Evolutionary conservation across 64 coral and sea anemone species (phyloP), one percentile per base, ranked within the genome.

Genomic region (Hydrozoanthus tunicans): DNA sequence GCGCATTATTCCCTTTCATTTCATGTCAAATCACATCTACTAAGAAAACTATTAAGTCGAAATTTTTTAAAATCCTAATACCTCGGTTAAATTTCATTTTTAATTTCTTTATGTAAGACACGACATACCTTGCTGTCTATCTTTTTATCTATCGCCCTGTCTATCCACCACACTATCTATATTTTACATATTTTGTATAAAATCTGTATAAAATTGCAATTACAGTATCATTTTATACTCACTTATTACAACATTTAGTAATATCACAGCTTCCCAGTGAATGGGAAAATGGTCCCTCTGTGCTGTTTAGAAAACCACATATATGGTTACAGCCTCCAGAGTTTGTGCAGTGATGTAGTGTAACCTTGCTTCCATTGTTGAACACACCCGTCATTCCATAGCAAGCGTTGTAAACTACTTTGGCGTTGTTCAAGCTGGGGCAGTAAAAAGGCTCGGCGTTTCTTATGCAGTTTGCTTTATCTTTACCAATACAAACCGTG

Each of bases 311-410:
- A 11, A 53, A 77, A 53, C 52, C 43, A 53, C 75, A 77, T 53
- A 77, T 77, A 55, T 77, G 51, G 43, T 4, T 51, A 12, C 75
- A 77, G 7, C 75, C 75, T 14, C 75, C 75, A 0, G 43, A 77
- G 9, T 77, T 77, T 10, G 75, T 77, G 75, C 75, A 77, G 75
- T 77, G 75, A 53, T 77, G 14, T 51, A 77, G 43, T 1, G 53
- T 53, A 4, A 53, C 15, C 3, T 9, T 5, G 32, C 51, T 77
- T 0, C 74, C 74, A 12, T 77, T 77, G 32, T 53, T 6, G 15
- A 77, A 77, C 10, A 55, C 24, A 10, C 74, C 74, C 53, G 10
- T 77, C 74, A 77, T 77, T 53, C 74, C 74, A 77, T 77, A 77
- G 15, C 74, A 77, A 12, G 74, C 74, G 74, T 77, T 56, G 53